Base-by-base conservation (phyloP, 2,113 vertebrate genomes). In the Perca flavescens region DNA sequence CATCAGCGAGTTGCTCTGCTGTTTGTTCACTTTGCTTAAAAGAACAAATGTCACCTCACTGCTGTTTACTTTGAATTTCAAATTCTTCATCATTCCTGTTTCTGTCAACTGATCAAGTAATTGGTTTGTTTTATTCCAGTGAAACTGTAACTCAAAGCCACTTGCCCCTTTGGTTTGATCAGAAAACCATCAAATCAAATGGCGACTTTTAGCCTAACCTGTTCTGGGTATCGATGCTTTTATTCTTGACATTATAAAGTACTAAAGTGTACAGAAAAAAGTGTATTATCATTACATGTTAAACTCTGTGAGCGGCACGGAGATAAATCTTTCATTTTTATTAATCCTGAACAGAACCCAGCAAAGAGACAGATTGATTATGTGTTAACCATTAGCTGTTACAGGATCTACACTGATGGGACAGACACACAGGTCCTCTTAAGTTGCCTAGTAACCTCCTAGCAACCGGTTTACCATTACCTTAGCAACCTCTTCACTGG, bases 321-420 rank as follows among this genome's bases (percentile, higher is more conserved):
- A 75, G 13, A 57, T 5, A 21, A 60, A 19, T 28, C 19, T 40
- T 80, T 31, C 13, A n/a, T 13, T 28, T 31, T 56, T 56, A 74
- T 64, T 21, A 34, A 4, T 31, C 61, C 21, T 64, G 50, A 46
- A 10, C 2, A 22, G 80, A 84, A 4, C 79, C 16, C 79, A 19
- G 54, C 58, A 66, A 21, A 72, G 6, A 58, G 62, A 57, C 34
- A 6, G 7, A 80, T 80, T 79, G 89, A 91, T 70, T 80, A 31
- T 75, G 60, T 5, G 90, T 93, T 92, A 93, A 93, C 82, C 84
- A 93, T 93, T 93, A 90, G 77, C 86, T 74, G 78, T 60, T 67
- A 65, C 36, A 56, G 21, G 21, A 60, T 50, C 52, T 63, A 36
- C 54, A 58, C 70, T 50, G 50, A 84, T 58, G 74, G 54, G 34